These are phyloP conservation scores for Limanda limanda DNA, from an alignment of 2,113 vertebrate genomes.

Conservation along the genomic window DNA sequence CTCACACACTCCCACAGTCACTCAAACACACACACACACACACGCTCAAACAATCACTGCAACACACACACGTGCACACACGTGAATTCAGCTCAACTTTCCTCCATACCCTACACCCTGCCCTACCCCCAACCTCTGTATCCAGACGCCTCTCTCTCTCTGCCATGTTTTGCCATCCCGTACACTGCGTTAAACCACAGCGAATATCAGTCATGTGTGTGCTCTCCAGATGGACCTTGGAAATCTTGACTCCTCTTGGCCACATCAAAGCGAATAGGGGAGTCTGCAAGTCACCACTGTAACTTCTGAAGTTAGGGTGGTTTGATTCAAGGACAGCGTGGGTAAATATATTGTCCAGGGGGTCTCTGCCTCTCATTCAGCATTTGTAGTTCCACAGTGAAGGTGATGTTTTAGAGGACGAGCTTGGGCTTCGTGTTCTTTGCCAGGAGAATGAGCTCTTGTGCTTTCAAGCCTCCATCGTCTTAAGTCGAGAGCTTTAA, in stretches of 20 bases:
- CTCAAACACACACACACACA: slow-evolving; percentile 22
- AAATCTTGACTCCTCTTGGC: slow-evolving; percentile 63
- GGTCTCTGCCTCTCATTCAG: slow-evolving; percentile 5
- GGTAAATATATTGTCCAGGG: slow-evolving; percentile 50
- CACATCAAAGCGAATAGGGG: slow-evolving; percentile 65
- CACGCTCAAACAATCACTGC: slow-evolving; percentile 20
- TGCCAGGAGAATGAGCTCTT: slow-evolving; percentile 4
- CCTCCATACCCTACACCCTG: slow-evolving; percentile 38
- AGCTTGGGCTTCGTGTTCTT: background rate
- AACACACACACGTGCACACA: slow-evolving; percentile 20
- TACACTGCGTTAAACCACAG: slow-evolving; percentile 44
- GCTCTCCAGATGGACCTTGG: slow-evolving; percentile 65
- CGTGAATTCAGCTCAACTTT: slow-evolving; percentile 56
- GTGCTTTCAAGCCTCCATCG: slow-evolving; percentile 2
- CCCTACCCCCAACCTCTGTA: slow-evolving; percentile 25
- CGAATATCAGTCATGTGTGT: slow-evolving; percentile 55
- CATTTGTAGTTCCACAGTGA: slow-evolving; percentile 1
- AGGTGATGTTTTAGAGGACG: slow-evolving; percentile 23
- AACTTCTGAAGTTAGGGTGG: slow-evolving; percentile 41
- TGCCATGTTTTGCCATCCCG: slow-evolving; percentile 41
- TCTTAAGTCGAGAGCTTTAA: background rate
- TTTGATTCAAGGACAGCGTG: slow-evolving; percentile 44
- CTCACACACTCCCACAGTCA: slow-evolving; percentile 37
- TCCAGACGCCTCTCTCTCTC: slow-evolving; percentile 19
- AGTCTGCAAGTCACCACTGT: slow-evolving; percentile 42